These are phyloP conservation scores for Trichogramma dendrolimi DNA, from an alignment of 2,888 invertebrate species.

Conservation along the genomic window DNA sequence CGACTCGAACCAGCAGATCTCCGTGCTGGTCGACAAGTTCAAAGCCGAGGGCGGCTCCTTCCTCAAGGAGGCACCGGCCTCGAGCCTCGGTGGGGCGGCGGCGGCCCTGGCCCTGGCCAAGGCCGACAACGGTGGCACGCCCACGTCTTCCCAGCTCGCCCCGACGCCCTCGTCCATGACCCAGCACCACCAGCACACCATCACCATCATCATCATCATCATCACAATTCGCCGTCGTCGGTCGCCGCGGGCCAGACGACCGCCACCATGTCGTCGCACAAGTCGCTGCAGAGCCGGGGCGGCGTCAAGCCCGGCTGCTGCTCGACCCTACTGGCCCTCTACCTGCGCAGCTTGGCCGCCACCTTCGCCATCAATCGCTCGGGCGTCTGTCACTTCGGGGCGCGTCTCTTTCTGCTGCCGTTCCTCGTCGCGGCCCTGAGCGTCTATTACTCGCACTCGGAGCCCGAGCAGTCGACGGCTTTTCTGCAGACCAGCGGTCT, in stretches of 20 bases:
- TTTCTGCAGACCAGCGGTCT: constrained; percentile 48
- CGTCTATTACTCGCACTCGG: constrained; percentile 46
- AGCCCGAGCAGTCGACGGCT: constrained; percentile 44
- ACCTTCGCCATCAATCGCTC: constrained; percentile 74
- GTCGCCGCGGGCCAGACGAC: constrained; percentile 25
- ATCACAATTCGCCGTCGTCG: too few relatives aligned
- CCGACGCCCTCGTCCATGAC: too few relatives aligned
- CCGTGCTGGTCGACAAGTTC: constrained; percentile 86
- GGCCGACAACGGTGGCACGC: too few relatives aligned
- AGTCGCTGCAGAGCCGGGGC: constrained; percentile 34
- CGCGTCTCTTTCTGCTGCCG: constrained; percentile 71
- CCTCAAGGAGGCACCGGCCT: constrained; percentile 57
- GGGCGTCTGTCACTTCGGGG: constrained; percentile 71
- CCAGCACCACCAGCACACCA: too few relatives aligned
- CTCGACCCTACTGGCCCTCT: constrained; percentile 46
- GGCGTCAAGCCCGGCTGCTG: constrained; percentile 49
- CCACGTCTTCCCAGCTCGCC: too few relatives aligned
- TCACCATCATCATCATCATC: too few relatives aligned
- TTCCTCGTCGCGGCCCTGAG: constrained; percentile 53
- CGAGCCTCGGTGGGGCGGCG: not conserved
- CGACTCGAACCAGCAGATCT: constrained; percentile 90
- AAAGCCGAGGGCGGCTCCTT: constrained; percentile 78
- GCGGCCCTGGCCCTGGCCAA: too few relatives aligned
- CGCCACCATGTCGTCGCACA: constrained; percentile 42
- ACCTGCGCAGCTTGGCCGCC: constrained; percentile 65